These are phyloP conservation scores for Drosophila subobscura DNA, from an alignment of 1,140 invertebrate species.

Conservation along the genomic window DNA sequence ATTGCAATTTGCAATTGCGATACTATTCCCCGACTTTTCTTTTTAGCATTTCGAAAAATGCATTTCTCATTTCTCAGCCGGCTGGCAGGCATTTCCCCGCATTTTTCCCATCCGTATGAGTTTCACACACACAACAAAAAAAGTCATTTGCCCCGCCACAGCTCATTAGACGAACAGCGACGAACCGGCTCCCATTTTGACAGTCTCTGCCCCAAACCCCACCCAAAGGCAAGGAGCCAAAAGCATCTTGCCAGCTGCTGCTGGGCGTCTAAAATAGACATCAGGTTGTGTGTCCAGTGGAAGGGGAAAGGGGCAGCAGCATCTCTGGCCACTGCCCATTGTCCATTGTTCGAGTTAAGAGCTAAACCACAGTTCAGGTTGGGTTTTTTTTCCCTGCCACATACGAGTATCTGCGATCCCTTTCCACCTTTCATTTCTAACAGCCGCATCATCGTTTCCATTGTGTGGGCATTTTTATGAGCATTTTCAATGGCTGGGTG, in stretches of 20 bases:
- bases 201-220: conserved; percentile 37
- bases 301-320: conserved; percentile 19
- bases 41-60: conserved; percentile 61
- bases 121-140: conserved; percentile 49
- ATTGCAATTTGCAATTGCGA: conserved; percentile 56
- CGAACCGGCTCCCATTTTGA: conserved; percentile 31
- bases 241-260: conserved; percentile 30
- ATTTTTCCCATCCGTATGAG: conserved; percentile 71
- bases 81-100: neutral
- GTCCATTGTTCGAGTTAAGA: conserved; percentile 32
- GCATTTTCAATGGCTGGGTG: conserved; percentile 65
- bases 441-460: conserved; percentile 76
- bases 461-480: conserved; percentile 82
- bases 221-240: conserved; percentile 40
- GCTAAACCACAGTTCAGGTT: conserved; percentile 38
- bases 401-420: neutral
- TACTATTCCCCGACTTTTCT: conserved; percentile 10
- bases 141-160: conserved; percentile 69
- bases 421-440: conserved; percentile 28
- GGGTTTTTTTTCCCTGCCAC: neutral
- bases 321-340: conserved; percentile 28
- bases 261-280: conserved; percentile 64
- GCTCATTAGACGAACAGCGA: conserved; percentile 62
- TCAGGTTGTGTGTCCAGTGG: conserved; percentile 62
- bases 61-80: conserved; percentile 61